Percentiles rank a stretch among this genome's conserved stretches.
Evolutionary conservation across 2,888 invertebrate genomes (phyloP).

Genomic region (Acheta domesticus): DNA sequence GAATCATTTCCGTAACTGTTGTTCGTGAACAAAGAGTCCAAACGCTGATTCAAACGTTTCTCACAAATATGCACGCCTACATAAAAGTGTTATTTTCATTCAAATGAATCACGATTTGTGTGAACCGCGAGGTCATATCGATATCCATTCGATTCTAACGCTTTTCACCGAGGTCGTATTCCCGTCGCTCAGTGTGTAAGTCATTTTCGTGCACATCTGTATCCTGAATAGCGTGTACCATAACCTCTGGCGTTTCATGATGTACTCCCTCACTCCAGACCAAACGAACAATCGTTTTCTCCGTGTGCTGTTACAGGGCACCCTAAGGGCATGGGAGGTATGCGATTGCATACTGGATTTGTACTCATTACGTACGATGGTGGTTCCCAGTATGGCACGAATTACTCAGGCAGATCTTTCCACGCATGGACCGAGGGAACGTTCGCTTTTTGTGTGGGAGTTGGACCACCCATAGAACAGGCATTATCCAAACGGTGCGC

Average conservation of each 20-base stretch:
- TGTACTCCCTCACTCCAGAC: neutral
- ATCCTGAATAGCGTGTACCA: neutral
- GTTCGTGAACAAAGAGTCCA: no score
- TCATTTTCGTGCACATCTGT: neutral
- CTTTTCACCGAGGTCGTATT: no score
- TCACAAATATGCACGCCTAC: no score
- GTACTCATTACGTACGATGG: neutral
- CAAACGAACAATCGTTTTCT: slow-evolving; percentile 5
- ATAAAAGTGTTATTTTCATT: no score
- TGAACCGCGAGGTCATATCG: no score
- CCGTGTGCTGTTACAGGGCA: neutral
- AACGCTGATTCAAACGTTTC: no score
- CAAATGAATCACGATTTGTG: no score
- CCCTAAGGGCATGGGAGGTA: neutral
- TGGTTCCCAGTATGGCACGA: neutral
- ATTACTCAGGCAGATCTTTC: neutral
- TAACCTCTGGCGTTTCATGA: neutral
- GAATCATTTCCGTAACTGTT: no score
- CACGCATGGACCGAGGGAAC: neutral
- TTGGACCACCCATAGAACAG: neutral
- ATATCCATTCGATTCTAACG: no score
- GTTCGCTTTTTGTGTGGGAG: neutral
- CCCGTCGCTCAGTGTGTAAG: no score
- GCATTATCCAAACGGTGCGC: neutral
- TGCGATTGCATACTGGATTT: neutral